Percentiles rank a stretch among this genome's conserved stretches.
Conservation (phyloP, 2,888 invertebrate species). For the Hololepta plana region DNA sequence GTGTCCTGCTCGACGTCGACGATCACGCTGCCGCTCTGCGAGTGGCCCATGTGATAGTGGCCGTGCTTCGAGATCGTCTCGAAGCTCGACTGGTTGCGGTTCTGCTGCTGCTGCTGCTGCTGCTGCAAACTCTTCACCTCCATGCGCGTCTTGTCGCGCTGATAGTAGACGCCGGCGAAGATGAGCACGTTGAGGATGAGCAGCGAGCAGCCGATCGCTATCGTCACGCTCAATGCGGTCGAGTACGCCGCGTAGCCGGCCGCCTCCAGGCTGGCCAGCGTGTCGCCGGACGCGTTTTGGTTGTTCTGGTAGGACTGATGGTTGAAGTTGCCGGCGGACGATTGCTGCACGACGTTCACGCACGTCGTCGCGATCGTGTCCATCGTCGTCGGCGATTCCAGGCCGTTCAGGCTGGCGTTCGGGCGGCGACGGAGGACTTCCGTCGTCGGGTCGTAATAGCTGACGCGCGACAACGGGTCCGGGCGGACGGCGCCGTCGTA, state of each 20-base stretch:
- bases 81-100: slow-evolving; percentile 41
- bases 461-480: slow-evolving; percentile 54
- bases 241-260: slow-evolving; percentile 61
- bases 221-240: slow-evolving; percentile 58
- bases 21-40: slow-evolving; percentile 63
- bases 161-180: slow-evolving; percentile 73
- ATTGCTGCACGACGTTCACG: slow-evolving; percentile 42
- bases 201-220: slow-evolving; percentile 66
- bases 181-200: slow-evolving; percentile 67
- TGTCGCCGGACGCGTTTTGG: slow-evolving; percentile 50
- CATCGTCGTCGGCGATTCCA: slow-evolving; percentile 47
- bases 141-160: slow-evolving; percentile 55
- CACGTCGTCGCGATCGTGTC: slow-evolving; percentile 56
- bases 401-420: slow-evolving; percentile 36
- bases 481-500: slow-evolving; percentile 81
- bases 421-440: slow-evolving; percentile 40
- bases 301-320: slow-evolving; percentile 30
- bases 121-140: slow-evolving; percentile 57
- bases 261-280: slow-evolving; percentile 61
- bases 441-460: slow-evolving; percentile 41
- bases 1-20: slow-evolving; percentile 67
- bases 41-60: slow-evolving; percentile 59
- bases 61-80: slow-evolving; percentile 67
- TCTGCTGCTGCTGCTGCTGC: slow-evolving; percentile 61
- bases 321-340: slow-evolving; percentile 28